phyloP scores from a whole-genome alignment of 2,888 invertebrate species.

The Habrosyne pyritoides region DNA sequence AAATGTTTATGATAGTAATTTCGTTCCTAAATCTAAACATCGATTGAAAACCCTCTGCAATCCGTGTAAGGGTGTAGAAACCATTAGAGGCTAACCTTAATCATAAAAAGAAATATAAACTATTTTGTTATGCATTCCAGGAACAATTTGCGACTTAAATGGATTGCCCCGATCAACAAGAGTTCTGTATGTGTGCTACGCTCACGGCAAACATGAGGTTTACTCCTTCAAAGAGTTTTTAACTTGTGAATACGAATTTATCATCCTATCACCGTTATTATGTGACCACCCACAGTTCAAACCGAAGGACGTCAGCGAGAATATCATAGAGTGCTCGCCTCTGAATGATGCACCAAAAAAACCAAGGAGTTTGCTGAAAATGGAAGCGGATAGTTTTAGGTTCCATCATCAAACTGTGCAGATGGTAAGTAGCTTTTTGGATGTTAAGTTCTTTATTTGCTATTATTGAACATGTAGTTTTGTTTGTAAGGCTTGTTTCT shows the following conservation, averaged over 20 bases:
- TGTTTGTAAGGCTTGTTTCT: conserved; percentile 11
- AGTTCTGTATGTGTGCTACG: conserved; percentile 94
- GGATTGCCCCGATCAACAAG: conserved; percentile 91
- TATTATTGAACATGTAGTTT: conserved; percentile 8
- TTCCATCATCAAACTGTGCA: conserved; percentile 84
- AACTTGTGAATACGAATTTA: conserved; percentile 96
- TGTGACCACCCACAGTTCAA: conserved; percentile 96
- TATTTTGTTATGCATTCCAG: conserved; percentile 44
- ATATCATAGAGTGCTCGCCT: conserved; percentile 89
- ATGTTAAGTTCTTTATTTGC: conserved; percentile 15
- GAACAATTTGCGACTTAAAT: conserved; percentile 95
- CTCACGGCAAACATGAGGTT: conserved; percentile 94
- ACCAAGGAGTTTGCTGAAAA: conserved; percentile 87
- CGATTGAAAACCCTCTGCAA: too few relatives aligned
- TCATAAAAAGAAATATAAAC: not conserved
- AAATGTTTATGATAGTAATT: too few relatives aligned
- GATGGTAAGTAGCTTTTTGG: conserved; percentile 53
- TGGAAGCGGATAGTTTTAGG: conserved; percentile 89
- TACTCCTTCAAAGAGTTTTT: conserved; percentile 96
- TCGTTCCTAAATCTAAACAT: too few relatives aligned
- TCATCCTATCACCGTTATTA: conserved; percentile 93
- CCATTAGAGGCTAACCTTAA: too few relatives aligned
- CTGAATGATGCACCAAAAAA: conserved; percentile 86
- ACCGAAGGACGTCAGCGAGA: conserved; percentile 90
- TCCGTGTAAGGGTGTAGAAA: too few relatives aligned